Base-by-base conservation (phyloP, 1,140 invertebrate genomes). In the Orchestia grillus region DNA sequence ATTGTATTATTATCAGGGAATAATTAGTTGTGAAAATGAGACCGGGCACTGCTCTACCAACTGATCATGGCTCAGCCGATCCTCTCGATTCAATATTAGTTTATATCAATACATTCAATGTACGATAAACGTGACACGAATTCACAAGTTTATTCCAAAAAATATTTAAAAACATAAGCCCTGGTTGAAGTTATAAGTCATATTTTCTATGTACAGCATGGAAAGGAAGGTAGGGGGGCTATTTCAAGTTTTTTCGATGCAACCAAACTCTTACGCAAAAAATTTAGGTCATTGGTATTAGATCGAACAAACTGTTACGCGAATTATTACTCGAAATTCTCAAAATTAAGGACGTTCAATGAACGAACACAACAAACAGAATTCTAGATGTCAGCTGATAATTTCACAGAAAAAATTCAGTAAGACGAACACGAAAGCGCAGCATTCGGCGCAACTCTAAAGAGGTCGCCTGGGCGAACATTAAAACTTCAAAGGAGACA, bases 401-500 rank as follows among this genome's bases (percentile, higher is more conserved):
- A 77, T 77, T 77, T 77, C 36, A 77, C 62, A 28, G 47, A 36
- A 77, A 36, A 77, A 77, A 36, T 77, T 77, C 62, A 77, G 62
- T 77, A 36, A 77, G 28, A 77, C 62, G 62, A 23, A 15, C 28
- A 77, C 15, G 36, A 77, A 36, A 77, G 62, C 36, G 62, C 62
- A 77, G 28, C 62, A 23, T 77, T 77, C 36, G 62, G 62, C 62
- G 62, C 62, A 77, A 77, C 62, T 77, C 62, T 23, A 77, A 77
- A 77, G 62, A 77, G 62, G 62, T 77, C 36, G 36, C 11, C 62
- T 19, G 62, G 62, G 28, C 62, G 28, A 36, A 77, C 62, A 77
- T 77, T 77, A 77, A 77, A 77, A 77, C 62, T 77, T 77, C 62
- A 77, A 53, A 77, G 62, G 62, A 77, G 62, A 77, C 62, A 77